Base-by-base conservation (phyloP, 2,888 invertebrate genomes). In the Flexamia atlantica region DNA sequence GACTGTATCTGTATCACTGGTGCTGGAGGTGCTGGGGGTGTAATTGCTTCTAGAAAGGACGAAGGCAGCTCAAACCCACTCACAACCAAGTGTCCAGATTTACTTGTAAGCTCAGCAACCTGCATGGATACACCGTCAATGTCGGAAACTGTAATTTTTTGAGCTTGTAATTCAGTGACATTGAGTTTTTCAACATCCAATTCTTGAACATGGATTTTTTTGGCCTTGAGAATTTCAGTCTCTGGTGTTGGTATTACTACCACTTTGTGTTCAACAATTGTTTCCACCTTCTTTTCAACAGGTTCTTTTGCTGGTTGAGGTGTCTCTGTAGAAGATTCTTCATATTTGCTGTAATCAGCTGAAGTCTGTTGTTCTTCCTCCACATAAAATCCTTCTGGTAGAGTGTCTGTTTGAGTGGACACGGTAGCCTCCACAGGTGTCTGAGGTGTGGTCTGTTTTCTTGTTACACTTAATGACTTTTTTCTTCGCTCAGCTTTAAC, bases 361-460 rank as follows among this genome's bases (percentile, higher is more conserved):
- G 79, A 68, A 81, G 84, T 86, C 46, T 85, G 85, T 84, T 85
- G 82, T 72, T 80, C 84, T 46, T 83, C 86, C 88, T 95, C 95
- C 88, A 93, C 94, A 86, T 93, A 92, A 84, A 95, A 93, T 87
- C 96, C 96, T 87, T 96, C 96, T 0, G 96, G 95, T 64, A 97
- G 89, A 0, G 96, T 96, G 90, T 97, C 97, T 0, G 97, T 97
- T 90, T 97, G 97, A 0, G 96, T 96, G 0, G 95, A 96, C 5
- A 95, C 94, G 88, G 95, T 95, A 30, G 94, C 94, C 90, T 96
- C 96, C 85, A 88, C 88, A n/a, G 84, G 83, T 72, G 70, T 81
- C 30, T 30, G 28, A 17, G 70, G 57, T 36, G 57, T 4, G 17
- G 57, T 23, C 36, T 53, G 1, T 25, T 20, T 74, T 9, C 28